Evolutionary conservation across 2,888 invertebrate genomes (phyloP).

Genomic region (Nysson spinosus): DNA sequence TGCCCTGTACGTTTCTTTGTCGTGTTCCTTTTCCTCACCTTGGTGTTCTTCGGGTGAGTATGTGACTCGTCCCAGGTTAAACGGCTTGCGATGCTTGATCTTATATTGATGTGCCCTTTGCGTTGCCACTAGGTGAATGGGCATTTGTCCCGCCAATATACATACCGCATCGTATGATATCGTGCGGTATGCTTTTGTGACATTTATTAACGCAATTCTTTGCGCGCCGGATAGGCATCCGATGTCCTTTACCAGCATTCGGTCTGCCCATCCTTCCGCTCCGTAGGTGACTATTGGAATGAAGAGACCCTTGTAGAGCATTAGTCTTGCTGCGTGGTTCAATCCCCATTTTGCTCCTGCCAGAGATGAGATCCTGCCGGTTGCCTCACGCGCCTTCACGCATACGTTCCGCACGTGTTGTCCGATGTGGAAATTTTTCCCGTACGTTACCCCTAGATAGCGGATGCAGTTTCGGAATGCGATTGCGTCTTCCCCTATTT

Average conservation of each 20-base stretch:
- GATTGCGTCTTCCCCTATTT: neutral
- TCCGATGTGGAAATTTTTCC: too few species aligned
- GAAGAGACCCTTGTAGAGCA: slow-evolving; percentile 4
- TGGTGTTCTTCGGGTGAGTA: neutral
- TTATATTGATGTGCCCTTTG: neutral
- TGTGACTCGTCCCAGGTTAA: neutral
- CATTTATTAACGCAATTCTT: neutral
- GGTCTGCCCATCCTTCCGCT: slow-evolving; percentile 1
- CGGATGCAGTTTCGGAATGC: too few species aligned
- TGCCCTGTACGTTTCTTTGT: neutral
- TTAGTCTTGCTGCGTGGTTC: neutral
- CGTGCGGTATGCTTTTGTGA: slow-evolving; percentile 1
- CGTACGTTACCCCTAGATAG: too few species aligned
- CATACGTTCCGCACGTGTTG: neutral
- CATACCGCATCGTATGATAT: neutral
- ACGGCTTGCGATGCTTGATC: neutral
- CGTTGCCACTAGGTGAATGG: neutral
- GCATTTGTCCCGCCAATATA: neutral
- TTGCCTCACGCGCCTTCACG: too few species aligned
- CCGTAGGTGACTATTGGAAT: neutral
- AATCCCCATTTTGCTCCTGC: slow-evolving; percentile 4
- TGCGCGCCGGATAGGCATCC: neutral
- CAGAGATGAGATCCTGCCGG: too few species aligned
- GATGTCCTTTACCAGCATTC: neutral
- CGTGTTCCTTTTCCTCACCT: neutral